Conservation (phyloP, 1,140 invertebrate species). For the Ephestia elutella region DNA sequence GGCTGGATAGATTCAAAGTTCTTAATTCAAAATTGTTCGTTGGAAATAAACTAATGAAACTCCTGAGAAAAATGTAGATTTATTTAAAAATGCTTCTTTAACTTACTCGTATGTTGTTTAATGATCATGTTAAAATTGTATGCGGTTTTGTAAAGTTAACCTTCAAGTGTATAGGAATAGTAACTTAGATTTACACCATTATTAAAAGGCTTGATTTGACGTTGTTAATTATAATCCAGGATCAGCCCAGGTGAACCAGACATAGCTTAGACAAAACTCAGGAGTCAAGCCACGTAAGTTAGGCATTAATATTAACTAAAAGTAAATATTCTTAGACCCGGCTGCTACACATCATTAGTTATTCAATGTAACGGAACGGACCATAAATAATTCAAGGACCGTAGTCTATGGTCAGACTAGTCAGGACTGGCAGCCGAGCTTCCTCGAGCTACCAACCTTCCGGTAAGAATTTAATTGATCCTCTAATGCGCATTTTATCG, state of each 20-base stretch:
- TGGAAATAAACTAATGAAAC: too few relatives aligned
- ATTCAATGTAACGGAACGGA: constrained; percentile 65
- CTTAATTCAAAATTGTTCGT: too few relatives aligned
- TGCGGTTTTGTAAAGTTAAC: too few relatives aligned
- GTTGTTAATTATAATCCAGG: background rate
- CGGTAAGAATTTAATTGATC: constrained; percentile 40
- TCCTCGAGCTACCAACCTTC: constrained; percentile 35
- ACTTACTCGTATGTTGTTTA: too few relatives aligned
- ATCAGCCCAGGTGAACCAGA: background rate
- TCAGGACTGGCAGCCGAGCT: constrained; percentile 21
- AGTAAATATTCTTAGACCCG: constrained; percentile 45
- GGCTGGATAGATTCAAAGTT: too few relatives aligned
- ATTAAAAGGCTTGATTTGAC: too few relatives aligned
- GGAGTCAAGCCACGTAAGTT: background rate
- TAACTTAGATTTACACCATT: too few relatives aligned
- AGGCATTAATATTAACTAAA: constrained; percentile 61
- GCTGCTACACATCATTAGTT: constrained; percentile 55
- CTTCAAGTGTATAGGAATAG: too few relatives aligned
- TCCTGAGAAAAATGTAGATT: too few relatives aligned
- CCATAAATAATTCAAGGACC: constrained; percentile 61
- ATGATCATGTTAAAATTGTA: too few relatives aligned
- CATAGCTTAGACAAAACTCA: background rate
- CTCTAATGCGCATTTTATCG: constrained; percentile 48
- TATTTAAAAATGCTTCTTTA: too few relatives aligned
- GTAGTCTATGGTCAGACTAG: constrained; percentile 32